Evolutionary conservation across 2,797 vertebrate species (phyloP).

Genomic region (Molothrus aeneus): DNA sequence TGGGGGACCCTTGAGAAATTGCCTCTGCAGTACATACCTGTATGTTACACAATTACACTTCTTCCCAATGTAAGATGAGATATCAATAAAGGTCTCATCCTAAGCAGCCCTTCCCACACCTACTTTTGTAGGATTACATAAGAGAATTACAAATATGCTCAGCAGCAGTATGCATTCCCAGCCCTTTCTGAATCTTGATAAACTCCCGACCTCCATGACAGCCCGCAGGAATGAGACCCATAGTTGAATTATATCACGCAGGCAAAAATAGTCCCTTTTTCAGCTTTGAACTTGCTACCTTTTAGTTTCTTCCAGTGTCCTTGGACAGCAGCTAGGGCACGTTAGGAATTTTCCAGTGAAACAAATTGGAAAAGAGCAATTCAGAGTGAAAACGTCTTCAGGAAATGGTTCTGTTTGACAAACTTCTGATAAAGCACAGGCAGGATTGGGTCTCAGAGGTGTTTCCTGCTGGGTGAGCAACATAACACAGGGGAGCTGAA

Average conservation of each 20-base stretch:
- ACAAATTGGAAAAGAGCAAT: neutral
- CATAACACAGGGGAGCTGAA: neutral
- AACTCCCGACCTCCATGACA: neutral
- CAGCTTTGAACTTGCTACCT: conserved; percentile 30
- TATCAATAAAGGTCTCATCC: neutral
- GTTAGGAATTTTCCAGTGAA: conserved; percentile 26
- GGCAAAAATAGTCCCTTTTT: neutral
- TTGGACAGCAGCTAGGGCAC: neutral
- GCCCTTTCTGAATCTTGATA: neutral
- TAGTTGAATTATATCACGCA: neutral
- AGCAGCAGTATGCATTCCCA: neutral
- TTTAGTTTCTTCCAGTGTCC: neutral
- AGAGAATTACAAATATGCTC: neutral
- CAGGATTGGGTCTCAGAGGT: neutral
- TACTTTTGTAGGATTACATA: neutral
- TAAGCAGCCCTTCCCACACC: neutral
- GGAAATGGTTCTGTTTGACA: conserved; percentile 15
- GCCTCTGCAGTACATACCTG: neutral
- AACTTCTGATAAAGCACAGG: neutral
- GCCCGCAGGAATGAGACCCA: neutral
- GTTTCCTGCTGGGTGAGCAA: neutral
- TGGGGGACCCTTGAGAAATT: neutral
- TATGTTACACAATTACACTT: neutral
- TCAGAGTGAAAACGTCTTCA: neutral
- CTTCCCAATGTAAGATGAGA: neutral